These are phyloP conservation scores for Sciaenops ocellatus DNA, from an alignment of 2,797 vertebrate genomes.

Conservation along the genomic window DNA sequence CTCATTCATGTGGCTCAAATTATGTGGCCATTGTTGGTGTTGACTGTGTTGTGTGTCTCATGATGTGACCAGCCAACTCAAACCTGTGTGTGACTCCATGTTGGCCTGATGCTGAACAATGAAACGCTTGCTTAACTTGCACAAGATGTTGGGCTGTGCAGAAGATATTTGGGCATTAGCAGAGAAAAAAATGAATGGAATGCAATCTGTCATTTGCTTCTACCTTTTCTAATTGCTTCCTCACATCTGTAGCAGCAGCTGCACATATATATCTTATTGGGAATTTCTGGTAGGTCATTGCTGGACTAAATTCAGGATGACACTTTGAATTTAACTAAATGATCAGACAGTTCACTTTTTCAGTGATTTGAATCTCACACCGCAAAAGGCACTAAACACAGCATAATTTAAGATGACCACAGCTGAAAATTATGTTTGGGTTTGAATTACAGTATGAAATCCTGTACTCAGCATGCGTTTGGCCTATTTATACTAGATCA, in stretches of 20 bases:
- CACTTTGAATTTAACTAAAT: neutral
- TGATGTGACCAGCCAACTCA: neutral
- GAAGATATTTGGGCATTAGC: constrained; percentile 1
- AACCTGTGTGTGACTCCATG: neutral
- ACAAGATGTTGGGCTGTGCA: neutral
- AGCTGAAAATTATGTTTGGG: neutral
- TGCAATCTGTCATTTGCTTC: neutral
- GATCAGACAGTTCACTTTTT: neutral
- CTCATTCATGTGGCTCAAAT: neutral
- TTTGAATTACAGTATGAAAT: neutral
- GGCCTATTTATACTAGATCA: constrained; percentile 46
- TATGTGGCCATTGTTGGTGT: neutral
- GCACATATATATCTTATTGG: no score
- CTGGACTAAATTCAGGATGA: neutral
- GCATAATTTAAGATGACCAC: constrained; percentile 8
- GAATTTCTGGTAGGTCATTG: neutral
- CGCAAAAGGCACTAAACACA: neutral
- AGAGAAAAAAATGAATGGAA: neutral
- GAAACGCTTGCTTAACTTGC: neutral
- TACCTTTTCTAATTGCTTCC: neutral
- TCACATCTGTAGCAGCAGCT: neutral
- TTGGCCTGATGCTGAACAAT: neutral
- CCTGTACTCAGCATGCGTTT: constrained; percentile 23
- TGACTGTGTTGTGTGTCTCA: neutral
- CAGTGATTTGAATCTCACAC: neutral